Percentiles rank a stretch among this genome's conserved stretches.
phyloP scores from a whole-genome alignment of 2,797 vertebrate species.

The Channallabes apus region DNA sequence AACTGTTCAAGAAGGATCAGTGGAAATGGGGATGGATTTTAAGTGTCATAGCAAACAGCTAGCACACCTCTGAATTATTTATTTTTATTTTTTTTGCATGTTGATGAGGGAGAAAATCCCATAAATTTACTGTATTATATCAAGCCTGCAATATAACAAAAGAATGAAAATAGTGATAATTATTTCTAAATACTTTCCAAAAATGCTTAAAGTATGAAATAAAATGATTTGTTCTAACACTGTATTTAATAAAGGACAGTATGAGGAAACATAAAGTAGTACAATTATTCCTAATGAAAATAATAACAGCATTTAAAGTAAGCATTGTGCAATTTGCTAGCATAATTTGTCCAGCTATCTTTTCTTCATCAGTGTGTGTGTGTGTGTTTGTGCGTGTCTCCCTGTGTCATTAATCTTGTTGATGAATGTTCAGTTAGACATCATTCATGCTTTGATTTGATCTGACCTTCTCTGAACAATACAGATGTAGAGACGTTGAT shows the following conservation, averaged over 20 bases:
- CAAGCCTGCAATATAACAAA: background rate
- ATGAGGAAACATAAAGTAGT: background rate
- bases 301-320: slow-evolving; percentile 8
- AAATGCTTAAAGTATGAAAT: background rate
- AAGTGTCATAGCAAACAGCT: background rate
- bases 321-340: background rate
- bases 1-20: too few relatives aligned
- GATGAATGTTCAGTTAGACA: slow-evolving; percentile 10
- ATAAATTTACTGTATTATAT: background rate
- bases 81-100: background rate
- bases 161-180: background rate
- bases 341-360: slow-evolving; percentile 23
- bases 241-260: background rate
- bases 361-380: background rate
- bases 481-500: background rate
- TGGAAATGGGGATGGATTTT: background rate
- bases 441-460: background rate
- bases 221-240: background rate
- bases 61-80: background rate
- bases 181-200: background rate
- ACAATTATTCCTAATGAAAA: background rate
- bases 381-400: background rate
- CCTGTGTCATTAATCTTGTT: background rate
- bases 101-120: background rate
- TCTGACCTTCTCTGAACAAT: slow-evolving; percentile 20